phyloP scores from a whole-genome alignment of 2,113 vertebrate genomes.

The Phoxinus phoxinus region DNA sequence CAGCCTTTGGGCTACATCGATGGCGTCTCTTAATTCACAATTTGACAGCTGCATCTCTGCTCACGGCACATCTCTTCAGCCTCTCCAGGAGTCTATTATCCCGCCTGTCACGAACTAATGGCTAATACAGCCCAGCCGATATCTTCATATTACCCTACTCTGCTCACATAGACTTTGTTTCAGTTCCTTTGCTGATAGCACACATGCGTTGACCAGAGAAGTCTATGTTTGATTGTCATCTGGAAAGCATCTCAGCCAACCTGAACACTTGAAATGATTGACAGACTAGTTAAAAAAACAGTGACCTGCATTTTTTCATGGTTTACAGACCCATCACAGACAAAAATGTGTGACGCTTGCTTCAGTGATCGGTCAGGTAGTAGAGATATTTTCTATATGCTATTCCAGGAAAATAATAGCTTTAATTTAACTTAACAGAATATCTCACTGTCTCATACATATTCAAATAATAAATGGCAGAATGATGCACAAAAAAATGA shows the following conservation, averaged over 20 bases:
- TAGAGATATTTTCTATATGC: too few species aligned
- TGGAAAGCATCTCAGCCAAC: background rate
- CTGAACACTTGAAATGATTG: background rate
- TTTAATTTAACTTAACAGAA: background rate
- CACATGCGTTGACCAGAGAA: background rate
- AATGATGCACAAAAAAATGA: background rate
- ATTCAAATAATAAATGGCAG: background rate
- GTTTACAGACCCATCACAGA: background rate
- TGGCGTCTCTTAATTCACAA: constrained; percentile 29
- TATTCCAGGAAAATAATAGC: background rate
- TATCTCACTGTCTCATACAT: background rate
- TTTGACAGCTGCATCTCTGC: constrained; percentile 7
- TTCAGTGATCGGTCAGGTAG: background rate
- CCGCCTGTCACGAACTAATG: constrained; percentile 6
- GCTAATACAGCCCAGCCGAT: background rate
- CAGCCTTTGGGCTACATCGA: background rate
- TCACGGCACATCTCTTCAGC: constrained; percentile 15
- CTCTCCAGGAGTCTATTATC: constrained; percentile 29
- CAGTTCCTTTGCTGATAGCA: background rate
- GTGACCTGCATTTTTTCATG: background rate
- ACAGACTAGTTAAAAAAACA: background rate
- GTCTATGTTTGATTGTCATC: background rate
- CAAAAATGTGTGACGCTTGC: background rate
- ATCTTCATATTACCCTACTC: background rate
- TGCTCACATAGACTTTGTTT: background rate